Conservation (phyloP, 2,113 vertebrate species). For the mouse (Mus musculus) region GRCm39 chr6:83999001-83999500, state of each 20-base stretch:
- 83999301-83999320: not conserved
- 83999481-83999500: not conserved
- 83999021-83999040: not conserved
- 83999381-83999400: not conserved
- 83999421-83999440: too few relatives aligned
- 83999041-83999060: not conserved
- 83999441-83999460: not conserved
- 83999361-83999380: not conserved
- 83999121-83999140: not conserved
- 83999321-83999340: not conserved
- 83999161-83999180: not conserved
- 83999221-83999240: conserved; percentile 59
- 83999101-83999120: not conserved
- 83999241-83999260: conserved; percentile 74
- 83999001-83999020: not conserved
- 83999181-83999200: not conserved
- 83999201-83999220: not conserved
- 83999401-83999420: not conserved
- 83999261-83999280: conserved; percentile 80
- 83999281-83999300: conserved; percentile 76
- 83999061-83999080: not conserved
- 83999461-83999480: not conserved
- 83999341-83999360: not conserved
- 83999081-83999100: not conserved
- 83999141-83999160: not conserved